Evolutionary conservation across 2,797 vertebrate species (phyloP).

Genomic region (Sciaenops ocellatus): DNA sequence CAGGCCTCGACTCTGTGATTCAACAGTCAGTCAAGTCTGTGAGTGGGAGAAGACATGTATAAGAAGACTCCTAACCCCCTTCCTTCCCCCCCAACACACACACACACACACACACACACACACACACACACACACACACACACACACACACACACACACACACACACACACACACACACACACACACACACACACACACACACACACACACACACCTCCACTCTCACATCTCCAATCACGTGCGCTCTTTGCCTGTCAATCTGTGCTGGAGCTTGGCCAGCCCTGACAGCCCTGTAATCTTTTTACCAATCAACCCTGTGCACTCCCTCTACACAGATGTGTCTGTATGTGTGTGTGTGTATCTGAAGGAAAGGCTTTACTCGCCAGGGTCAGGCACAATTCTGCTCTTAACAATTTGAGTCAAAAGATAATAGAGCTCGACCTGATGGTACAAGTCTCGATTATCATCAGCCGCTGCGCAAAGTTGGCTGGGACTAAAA

Average conservation of each 20-base stretch:
- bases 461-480: conserved; percentile 70
- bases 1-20: conserved; percentile 66
- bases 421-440: conserved; percentile 65
- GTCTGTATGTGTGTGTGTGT: conserved; percentile 27
- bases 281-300: conserved; percentile 73
- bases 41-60: conserved; percentile 60
- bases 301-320: conserved; percentile 72
- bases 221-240: conserved; percentile 60
- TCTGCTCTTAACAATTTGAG: conserved; percentile 59
- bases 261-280: conserved; percentile 61
- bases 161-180: not conserved
- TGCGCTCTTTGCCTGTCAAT: conserved; percentile 64
- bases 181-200: not conserved
- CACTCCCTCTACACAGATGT: conserved; percentile 42
- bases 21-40: conserved; percentile 74
- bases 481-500: conserved; percentile 47
- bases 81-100: too few relatives aligned
- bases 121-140: conserved; percentile 13
- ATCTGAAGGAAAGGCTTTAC: conserved; percentile 43
- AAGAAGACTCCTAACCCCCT: conserved; percentile 62
- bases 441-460: conserved; percentile 54
- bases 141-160: not conserved
- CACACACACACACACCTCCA: not conserved
- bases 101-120: not conserved
- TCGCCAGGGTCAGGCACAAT: conserved; percentile 48